These are phyloP conservation scores for Sebastes trivittatus DNA, from an alignment of 2,797 vertebrate genomes.

Conservation along the genomic window DNA sequence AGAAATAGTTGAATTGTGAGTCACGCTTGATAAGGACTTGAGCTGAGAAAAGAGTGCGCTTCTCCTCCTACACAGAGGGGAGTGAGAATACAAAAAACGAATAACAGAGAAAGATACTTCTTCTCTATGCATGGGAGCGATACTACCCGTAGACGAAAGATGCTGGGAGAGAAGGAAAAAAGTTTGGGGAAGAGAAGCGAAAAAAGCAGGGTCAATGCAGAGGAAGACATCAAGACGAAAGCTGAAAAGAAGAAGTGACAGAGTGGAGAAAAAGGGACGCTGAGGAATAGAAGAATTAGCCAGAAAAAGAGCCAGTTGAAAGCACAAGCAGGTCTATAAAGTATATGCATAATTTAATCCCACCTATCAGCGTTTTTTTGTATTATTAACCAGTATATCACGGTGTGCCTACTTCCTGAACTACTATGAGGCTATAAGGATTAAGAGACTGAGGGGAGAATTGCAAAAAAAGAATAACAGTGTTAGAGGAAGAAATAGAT, in stretches of 20 bases:
- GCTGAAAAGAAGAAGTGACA: constrained; percentile 25
- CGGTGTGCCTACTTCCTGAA: neutral
- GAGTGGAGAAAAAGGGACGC: neutral
- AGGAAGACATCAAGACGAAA: constrained; percentile 26
- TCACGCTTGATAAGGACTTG: constrained; percentile 65
- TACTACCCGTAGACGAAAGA: constrained; percentile 10
- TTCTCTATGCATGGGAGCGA: constrained; percentile 22
- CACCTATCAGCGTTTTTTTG: constrained; percentile 29
- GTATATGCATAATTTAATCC: constrained; percentile 34
- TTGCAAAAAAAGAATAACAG: constrained; percentile 34
- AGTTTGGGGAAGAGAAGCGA: constrained; percentile 15
- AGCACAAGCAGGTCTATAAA: constrained; percentile 14
- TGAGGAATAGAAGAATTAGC: constrained; percentile 8
- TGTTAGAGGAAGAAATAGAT: constrained; percentile 32
- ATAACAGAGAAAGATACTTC: constrained; percentile 33
- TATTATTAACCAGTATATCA: constrained; percentile 37
- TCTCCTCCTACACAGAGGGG: constrained; percentile 48
- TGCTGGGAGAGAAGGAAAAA: constrained; percentile 1
- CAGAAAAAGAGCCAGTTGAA: neutral
- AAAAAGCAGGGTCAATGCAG: constrained; percentile 20
- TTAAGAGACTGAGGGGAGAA: neutral
- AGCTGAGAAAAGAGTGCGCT: constrained; percentile 36
- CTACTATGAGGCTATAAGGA: neutral
- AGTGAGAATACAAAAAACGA: constrained; percentile 18
- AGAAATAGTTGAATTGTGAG: constrained; percentile 67